These are phyloP conservation scores for Drosophila azteca DNA, from an alignment of 1,140 invertebrate genomes.

Conservation along the genomic window DNA sequence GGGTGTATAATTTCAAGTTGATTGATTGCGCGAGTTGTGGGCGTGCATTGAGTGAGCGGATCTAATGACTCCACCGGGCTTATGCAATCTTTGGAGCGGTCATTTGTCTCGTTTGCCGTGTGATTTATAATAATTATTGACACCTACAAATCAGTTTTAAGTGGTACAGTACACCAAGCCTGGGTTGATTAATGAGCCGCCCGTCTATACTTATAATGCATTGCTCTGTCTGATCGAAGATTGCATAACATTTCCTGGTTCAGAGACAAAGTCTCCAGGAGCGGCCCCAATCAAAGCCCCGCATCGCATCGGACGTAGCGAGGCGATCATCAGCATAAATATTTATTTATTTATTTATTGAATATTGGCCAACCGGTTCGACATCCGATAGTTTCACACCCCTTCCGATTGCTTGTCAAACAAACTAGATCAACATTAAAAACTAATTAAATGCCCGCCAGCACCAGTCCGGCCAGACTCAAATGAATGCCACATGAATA, in stretches of 20 bases:
- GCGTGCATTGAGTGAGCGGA: constrained; percentile 45
- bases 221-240: constrained; percentile 13
- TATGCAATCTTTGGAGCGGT: constrained; percentile 31
- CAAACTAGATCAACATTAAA: constrained; percentile 79
- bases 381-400: constrained; percentile 46
- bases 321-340: constrained; percentile 39
- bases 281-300: constrained; percentile 45
- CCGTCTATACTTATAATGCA: constrained; percentile 24
- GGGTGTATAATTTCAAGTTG: constrained; percentile 56
- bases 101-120: constrained; percentile 67
- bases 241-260: constrained; percentile 62
- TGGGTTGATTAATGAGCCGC: constrained; percentile 63
- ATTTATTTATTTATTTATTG: constrained; percentile 46
- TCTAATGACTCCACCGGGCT: constrained; percentile 52
- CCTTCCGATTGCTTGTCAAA: constrained; percentile 75
- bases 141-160: constrained; percentile 72
- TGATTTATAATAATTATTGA: constrained; percentile 78
- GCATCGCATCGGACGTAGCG: not conserved
- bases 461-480: constrained; percentile 8
- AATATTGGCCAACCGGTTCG: constrained; percentile 50
- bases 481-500: constrained; percentile 45
- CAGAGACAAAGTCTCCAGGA: not conserved
- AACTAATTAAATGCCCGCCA: constrained; percentile 76
- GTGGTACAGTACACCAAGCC: constrained; percentile 29
- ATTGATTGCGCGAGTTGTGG: constrained; percentile 69